Base-by-base conservation (phyloP, 1,140 invertebrate species). In the Drosophila equinoxialis region DNA sequence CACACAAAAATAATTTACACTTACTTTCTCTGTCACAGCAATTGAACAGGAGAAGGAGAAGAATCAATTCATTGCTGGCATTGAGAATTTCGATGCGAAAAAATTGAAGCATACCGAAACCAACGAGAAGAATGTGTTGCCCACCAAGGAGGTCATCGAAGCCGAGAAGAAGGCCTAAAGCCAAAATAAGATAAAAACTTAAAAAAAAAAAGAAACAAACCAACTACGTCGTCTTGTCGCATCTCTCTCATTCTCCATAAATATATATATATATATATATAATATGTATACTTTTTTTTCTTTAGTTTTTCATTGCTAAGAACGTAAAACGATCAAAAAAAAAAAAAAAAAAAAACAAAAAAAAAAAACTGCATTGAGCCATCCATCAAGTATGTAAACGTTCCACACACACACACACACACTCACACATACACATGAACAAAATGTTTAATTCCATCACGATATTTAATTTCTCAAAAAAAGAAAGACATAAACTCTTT, bases 101-200 rank as follows among this genome's bases (percentile, higher is more conserved):
- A 97, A 97, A 92, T 92, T 98, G 93, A 97, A 97, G 93, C 97
- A 96, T 90, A 96, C 97, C 54, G 96, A 97, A 93, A 98, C 97
- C 59, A 95, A 95, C 87, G 97, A 98, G 92, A 98, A 98, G 93
- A 98, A 98, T 93, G 95, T 96, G 62, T 94, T 98, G 89, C 97
- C 97, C 79, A 97, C 96, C 90, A 96, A 97, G 94, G 96, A 96
- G 93, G 93, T 94, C 72, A 96, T 96, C 83, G 95, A 95, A 79
- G 94, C 95, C 92, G 95, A 96, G 92, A 96, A 95, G 92, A 94
- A 93, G 65, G 94, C 94, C 90, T 95, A 93, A 94, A 73, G 45
- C 58, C 20, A 45, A 64, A 54, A 14, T 51, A 60, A 35, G 11
- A 70, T 26, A 41, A 72, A 45, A 35, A 48, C 54, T 60, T 26